phyloP scores from a whole-genome alignment of 2,113 vertebrate species.

The Cisticola juncidis region DNA sequence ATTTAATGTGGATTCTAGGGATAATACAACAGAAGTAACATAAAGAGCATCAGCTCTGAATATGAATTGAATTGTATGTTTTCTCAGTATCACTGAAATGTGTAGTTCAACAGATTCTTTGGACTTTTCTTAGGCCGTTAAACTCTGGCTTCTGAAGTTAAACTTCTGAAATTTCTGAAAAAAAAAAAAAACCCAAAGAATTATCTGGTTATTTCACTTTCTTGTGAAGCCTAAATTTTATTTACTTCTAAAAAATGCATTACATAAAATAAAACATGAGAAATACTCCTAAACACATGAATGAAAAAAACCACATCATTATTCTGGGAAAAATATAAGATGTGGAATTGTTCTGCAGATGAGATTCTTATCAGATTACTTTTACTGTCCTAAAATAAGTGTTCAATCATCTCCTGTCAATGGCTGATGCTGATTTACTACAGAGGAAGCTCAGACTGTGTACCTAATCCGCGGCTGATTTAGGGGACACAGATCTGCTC shows the following conservation, averaged over 20 bases:
- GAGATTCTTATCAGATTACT: neutral
- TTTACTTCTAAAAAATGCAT: neutral
- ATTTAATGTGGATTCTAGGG: neutral
- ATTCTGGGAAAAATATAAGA: neutral
- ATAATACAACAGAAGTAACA: neutral
- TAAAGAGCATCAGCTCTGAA: neutral
- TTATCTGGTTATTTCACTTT: neutral
- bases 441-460: neutral
- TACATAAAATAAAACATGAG: neutral
- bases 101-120: neutral
- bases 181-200: fast-evolving
- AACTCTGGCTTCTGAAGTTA: neutral
- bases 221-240: neutral
- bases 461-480: neutral
- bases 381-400: neutral
- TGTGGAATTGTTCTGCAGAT: neutral
- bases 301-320: neutral
- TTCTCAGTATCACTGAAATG: neutral
- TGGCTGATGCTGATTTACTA: neutral
- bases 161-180: neutral
- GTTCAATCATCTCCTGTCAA: neutral
- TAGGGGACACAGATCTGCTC: neutral
- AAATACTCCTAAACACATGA: neutral
- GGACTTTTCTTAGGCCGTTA: neutral
- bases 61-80: neutral